Conservation (phyloP, 2,888 invertebrate genomes). For the Laspeyria flexula region DNA sequence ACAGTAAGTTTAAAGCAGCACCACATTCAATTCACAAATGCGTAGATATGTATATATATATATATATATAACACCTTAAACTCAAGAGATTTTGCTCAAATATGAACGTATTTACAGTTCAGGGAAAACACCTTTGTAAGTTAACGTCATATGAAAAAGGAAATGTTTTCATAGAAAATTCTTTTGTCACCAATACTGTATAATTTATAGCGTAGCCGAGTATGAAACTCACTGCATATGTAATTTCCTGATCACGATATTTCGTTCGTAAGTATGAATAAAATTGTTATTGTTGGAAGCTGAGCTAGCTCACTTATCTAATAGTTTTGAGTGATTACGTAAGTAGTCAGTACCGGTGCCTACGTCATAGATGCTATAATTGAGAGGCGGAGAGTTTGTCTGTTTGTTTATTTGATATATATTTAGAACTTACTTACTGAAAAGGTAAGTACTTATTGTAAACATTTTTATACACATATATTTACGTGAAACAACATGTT, state of each 20-base stretch:
- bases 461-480: not conserved
- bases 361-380: conserved; percentile 33
- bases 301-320: conserved; percentile 28
- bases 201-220: conserved; percentile 11
- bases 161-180: conserved; percentile 10
- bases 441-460: conserved; percentile 9
- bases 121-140: not conserved
- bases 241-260: conserved; percentile 13
- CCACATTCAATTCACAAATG: too few relatives aligned
- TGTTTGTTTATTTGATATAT: conserved; percentile 32
- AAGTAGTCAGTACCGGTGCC: conserved; percentile 15
- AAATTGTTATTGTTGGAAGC: conserved; percentile 30
- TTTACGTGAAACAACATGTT: not conserved
- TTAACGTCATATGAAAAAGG: conserved; percentile 5
- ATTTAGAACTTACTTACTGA: conserved; percentile 23
- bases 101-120: not conserved
- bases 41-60: too few relatives aligned
- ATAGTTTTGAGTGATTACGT: conserved; percentile 37
- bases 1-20: too few relatives aligned
- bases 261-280: conserved; percentile 16
- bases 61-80: too few relatives aligned
- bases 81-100: too few relatives aligned
- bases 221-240: conserved; percentile 18
- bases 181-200: conserved; percentile 8
- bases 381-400: conserved; percentile 11